Evolutionary conservation across 2,113 vertebrate genomes (phyloP).

Genomic region (Ctenomys sociabilis): DNA sequence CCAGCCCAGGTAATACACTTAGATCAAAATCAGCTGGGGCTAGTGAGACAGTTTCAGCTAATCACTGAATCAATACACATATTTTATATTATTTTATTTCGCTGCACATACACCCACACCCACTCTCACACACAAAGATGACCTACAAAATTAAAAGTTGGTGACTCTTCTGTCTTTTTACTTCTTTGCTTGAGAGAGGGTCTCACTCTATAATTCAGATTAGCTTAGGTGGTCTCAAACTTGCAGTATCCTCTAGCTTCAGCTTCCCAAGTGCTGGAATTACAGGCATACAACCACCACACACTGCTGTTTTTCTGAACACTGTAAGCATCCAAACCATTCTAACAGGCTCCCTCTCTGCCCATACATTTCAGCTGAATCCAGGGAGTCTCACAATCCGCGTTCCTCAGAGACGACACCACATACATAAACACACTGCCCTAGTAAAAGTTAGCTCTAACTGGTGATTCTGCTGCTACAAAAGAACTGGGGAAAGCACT

Average conservation of each 20-base stretch:
- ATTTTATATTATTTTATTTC: neutral
- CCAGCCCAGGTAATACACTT: neutral
- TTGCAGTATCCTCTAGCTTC: neutral
- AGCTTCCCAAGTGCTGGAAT: neutral
- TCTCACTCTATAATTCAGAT: neutral
- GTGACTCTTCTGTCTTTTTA: neutral
- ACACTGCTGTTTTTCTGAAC: conserved; percentile 53
- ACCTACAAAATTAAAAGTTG: neutral
- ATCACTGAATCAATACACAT: neutral
- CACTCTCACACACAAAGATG: neutral
- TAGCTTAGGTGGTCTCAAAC: neutral
- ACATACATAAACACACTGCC: neutral
- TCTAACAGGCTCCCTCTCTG: neutral
- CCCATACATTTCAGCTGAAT: conserved; percentile 46
- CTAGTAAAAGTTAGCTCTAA: conserved; percentile 44
- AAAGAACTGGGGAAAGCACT: neutral
- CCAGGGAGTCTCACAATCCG: conserved; percentile 64
- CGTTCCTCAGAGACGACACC: conserved; percentile 28
- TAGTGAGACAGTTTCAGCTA: neutral
- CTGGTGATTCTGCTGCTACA: neutral
- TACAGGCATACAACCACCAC: neutral
- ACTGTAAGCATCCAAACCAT: conserved; percentile 51
- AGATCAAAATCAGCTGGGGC: neutral
- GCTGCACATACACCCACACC: neutral
- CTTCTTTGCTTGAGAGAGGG: too few species aligned